Percentiles rank a stretch among this genome's conserved stretches.
Evolutionary conservation across 2,797 vertebrate genomes (phyloP).

Genomic region (Menidia menidia): DNA sequence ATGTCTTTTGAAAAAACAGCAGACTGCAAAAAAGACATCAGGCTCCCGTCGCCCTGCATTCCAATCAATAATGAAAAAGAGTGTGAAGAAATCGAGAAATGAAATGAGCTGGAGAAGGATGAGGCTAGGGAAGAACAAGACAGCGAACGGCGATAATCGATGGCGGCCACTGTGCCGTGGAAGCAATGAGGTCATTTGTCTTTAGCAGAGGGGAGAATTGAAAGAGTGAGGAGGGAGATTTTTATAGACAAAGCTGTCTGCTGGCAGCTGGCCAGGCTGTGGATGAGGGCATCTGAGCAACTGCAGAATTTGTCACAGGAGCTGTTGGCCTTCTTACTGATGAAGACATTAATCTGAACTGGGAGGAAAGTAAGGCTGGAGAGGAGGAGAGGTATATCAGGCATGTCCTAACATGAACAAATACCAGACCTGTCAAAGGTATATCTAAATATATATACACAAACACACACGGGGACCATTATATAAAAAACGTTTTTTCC

Average conservation of each 20-base stretch:
- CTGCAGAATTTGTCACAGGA: slow-evolving; percentile 57
- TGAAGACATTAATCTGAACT: slow-evolving; percentile 59
- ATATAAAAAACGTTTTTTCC: not conserved
- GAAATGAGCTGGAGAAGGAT: slow-evolving; percentile 28
- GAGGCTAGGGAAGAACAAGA: slow-evolving; percentile 25
- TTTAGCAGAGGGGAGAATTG: slow-evolving; percentile 32
- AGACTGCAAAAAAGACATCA: slow-evolving; percentile 53
- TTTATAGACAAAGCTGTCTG: slow-evolving; percentile 53
- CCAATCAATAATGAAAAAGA: slow-evolving; percentile 67
- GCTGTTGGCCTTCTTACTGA: slow-evolving; percentile 58
- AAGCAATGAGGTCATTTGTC: slow-evolving; percentile 69
- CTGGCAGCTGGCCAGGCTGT: slow-evolving; percentile 50
- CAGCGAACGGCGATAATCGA: slow-evolving; percentile 57
- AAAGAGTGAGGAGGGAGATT: slow-evolving; percentile 1
- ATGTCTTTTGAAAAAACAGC: not conserved
- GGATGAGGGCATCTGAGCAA: slow-evolving; percentile 47
- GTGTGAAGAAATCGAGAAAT: slow-evolving; percentile 49
- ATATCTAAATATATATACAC: too few species aligned
- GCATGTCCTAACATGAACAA: not conserved
- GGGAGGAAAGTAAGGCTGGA: not conserved
- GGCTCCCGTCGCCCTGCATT: slow-evolving; percentile 37
- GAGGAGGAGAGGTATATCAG: slow-evolving; percentile 17
- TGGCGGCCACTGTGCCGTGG: slow-evolving; percentile 49
- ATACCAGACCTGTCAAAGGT: not conserved
- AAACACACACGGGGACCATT: too few species aligned